Base-by-base conservation (phyloP, 2,113 vertebrate genomes). In the Sialia sialis region DNA sequence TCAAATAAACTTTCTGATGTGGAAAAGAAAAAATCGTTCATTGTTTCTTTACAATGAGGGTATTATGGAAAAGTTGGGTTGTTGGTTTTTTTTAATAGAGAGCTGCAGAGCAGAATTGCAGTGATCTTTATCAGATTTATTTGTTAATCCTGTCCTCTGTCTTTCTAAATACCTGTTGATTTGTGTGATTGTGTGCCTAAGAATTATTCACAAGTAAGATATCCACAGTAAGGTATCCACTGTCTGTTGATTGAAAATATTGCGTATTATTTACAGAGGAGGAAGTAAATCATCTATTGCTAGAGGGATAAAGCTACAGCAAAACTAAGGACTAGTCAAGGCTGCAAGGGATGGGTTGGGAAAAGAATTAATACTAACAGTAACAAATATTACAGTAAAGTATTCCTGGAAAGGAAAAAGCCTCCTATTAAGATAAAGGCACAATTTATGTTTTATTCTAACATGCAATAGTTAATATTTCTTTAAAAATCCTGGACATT, bases 381-480 rank as follows among this genome's bases (percentile, higher is more conserved):
- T 21, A 68, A 46, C 62, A 89, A 80, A 81, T 4, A 1, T 49
- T 56, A 63, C 15, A 84, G 5, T 55, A 12, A 89, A 73, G 8
- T 38, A 36, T 79, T 93, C 16, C 66, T 78, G 29, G 39, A 73
- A 79, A 91, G 11, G 13, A 84, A 77, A 77, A 66, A 60, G 1
- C 54, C 6, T 91, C 13, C 38, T 58, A 2, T 66, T 83, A 79
- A 67, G 67, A 66, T 43, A 72, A 64, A 89, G 21, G 11, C 36
- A 58, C 1, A 7, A 56, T 52, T 29, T 83, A 2, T 91, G 15
- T 41, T 10, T 32, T 73, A 55, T 83, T 80, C 34, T 66, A 69
- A 85, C 25, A 22, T 55, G 58, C 83, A 94, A 89, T 55, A 77
- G 70, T 91, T 95, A 95, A 93, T 73, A 87, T 18, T 46, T 32